Conservation (phyloP, 2,888 invertebrate species). For the Hydriomena furcata region DNA sequence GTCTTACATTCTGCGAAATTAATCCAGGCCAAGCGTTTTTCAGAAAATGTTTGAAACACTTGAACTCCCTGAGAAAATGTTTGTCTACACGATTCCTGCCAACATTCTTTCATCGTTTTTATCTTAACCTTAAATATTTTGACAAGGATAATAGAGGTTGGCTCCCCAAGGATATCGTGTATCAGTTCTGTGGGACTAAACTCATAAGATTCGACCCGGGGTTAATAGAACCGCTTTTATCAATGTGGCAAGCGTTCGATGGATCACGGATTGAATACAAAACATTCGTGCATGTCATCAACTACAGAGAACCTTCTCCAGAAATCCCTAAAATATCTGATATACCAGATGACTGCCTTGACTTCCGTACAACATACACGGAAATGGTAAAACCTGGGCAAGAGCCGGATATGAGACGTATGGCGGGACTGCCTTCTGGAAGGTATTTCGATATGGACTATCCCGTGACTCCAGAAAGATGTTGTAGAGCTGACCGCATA, state of each 20-base stretch:
- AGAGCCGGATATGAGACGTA: constrained; percentile 42
- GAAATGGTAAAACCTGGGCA: constrained; percentile 68
- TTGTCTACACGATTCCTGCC: constrained; percentile 57
- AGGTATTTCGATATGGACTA: constrained; percentile 69
- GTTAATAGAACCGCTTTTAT: constrained; percentile 75
- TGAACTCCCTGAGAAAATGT: constrained; percentile 67
- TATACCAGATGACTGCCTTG: constrained; percentile 54
- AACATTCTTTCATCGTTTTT: constrained; percentile 58
- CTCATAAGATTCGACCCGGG: constrained; percentile 71
- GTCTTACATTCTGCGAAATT: constrained; percentile 61
- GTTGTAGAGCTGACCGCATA: constrained; percentile 52
- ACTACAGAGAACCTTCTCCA: constrained; percentile 67
- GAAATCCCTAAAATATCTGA: constrained; percentile 70
- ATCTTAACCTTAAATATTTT: constrained; percentile 59
- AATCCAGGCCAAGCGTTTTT: constrained; percentile 65
- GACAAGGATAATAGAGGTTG: constrained; percentile 70
- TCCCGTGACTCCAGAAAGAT: constrained; percentile 59
- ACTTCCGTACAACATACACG: constrained; percentile 66
- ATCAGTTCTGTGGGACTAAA: constrained; percentile 65
- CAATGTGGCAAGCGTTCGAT: constrained; percentile 71
- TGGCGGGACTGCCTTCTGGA: constrained; percentile 71
- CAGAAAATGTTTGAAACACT: constrained; percentile 67
- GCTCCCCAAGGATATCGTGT: constrained; percentile 69
- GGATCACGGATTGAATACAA: constrained; percentile 73
- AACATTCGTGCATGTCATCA: constrained; percentile 74